Percentiles rank a stretch among this genome's conserved stretches.
Conservation (phyloP, 2,797 vertebrate species). For the Cyclura pinguis region DNA sequence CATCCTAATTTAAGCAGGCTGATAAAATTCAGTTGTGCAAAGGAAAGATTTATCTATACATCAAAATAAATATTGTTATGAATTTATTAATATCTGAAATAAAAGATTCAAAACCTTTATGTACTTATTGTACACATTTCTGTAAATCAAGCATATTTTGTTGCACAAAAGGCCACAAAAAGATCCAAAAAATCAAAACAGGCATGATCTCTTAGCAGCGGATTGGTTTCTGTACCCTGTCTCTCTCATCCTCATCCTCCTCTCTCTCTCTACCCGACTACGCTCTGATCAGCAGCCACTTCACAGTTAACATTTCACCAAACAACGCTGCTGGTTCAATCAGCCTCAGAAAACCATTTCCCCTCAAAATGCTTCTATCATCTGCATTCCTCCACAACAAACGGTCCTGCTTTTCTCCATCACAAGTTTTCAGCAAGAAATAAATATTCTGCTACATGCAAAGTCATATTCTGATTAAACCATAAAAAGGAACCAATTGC, state of each 20-base stretch:
- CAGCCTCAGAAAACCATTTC: slow-evolving; percentile 52
- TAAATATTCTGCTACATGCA: slow-evolving; percentile 43
- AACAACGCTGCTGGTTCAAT: slow-evolving; percentile 67
- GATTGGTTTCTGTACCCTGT: background rate
- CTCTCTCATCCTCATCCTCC: slow-evolving; percentile 61
- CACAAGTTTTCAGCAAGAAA: slow-evolving; percentile 47
- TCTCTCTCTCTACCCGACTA: slow-evolving; percentile 48
- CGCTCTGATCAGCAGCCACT: slow-evolving; percentile 70
- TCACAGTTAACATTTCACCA: slow-evolving; percentile 70
- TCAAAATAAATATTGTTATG: background rate
- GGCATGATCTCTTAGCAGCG: background rate
- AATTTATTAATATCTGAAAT: background rate
- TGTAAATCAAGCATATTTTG: background rate
- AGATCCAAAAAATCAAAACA: background rate
- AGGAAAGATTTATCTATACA: background rate
- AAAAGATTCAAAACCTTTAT: too few relatives aligned
- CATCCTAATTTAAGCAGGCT: too few relatives aligned
- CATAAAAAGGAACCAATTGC: slow-evolving; percentile 52
- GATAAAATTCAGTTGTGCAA: background rate
- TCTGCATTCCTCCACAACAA: slow-evolving; percentile 40
- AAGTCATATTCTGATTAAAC: slow-evolving; percentile 66
- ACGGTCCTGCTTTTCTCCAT: slow-evolving; percentile 50
- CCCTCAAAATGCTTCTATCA: slow-evolving; percentile 63
- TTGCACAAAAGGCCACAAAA: background rate
- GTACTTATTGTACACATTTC: background rate